Conservation (phyloP, 2,113 vertebrate genomes). For the Dicaeum eximium region DNA sequence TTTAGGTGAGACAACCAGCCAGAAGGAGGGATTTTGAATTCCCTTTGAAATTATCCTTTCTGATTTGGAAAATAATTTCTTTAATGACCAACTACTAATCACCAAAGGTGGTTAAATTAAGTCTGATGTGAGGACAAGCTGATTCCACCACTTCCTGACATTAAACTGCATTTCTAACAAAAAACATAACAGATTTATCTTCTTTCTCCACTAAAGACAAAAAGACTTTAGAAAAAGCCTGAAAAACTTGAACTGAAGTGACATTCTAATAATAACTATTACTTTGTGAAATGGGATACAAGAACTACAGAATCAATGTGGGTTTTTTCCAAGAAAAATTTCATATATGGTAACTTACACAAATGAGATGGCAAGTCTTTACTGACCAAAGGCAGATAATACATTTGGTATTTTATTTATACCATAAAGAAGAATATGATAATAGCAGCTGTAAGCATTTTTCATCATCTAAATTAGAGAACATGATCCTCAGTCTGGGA, state of each 20-base stretch:
- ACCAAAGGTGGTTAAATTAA: not conserved
- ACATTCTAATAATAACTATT: too few relatives aligned
- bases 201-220: not conserved
- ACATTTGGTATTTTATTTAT: not conserved
- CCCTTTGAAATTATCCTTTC: not conserved
- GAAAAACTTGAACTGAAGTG: not conserved
- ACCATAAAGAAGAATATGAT: not conserved
- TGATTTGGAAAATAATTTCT: not conserved
- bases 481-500: not conserved
- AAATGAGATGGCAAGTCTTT: not conserved
- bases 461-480: not conserved
- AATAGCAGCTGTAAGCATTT: not conserved
- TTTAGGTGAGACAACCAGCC: not conserved
- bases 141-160: not conserved
- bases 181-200: not conserved
- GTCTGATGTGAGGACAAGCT: not conserved
- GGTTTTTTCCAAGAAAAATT: not conserved
- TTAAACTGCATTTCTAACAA: not conserved
- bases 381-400: not conserved
- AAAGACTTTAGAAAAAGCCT: not conserved
- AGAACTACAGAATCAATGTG: not conserved
- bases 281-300: too few relatives aligned
- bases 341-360: not conserved
- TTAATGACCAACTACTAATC: not conserved
- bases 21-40: not conserved